Evolutionary conservation across 2,888 invertebrate species (phyloP).

Genomic region (Malthinus flaveolus): DNA sequence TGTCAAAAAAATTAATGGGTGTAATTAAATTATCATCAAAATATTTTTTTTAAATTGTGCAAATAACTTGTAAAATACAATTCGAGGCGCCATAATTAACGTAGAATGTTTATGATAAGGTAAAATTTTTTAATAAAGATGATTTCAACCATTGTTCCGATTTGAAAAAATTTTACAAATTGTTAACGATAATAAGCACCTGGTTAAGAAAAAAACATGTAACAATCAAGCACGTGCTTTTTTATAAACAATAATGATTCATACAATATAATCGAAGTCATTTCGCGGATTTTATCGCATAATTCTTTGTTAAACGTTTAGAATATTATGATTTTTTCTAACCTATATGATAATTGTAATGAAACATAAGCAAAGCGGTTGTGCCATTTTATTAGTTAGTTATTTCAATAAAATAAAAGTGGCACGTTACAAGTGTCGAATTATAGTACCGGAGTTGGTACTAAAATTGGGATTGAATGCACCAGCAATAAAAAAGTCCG

Average conservation of each 20-base stretch:
- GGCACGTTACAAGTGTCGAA: too few species aligned
- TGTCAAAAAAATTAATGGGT: conserved; percentile 9
- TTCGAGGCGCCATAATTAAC: background rate
- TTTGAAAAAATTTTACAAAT: conserved; percentile 5
- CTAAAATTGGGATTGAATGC: too few species aligned
- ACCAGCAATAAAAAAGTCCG: too few species aligned
- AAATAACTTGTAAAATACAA: background rate
- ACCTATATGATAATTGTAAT: too few species aligned
- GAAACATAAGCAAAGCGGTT: too few species aligned
- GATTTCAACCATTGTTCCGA: conserved; percentile 17
- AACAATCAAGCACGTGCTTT: conserved; percentile 23
- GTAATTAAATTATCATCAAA: background rate
- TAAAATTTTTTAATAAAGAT: conserved; percentile 7
- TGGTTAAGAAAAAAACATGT: conserved; percentile 18
- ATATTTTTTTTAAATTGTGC: background rate
- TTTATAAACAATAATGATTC: conserved; percentile 24
- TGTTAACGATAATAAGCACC: conserved; percentile 21
- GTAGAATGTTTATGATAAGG: conserved; percentile 8
- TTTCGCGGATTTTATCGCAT: background rate
- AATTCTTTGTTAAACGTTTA: conserved; percentile 2
- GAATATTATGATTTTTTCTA: background rate
- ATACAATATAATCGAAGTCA: conserved; percentile 4
- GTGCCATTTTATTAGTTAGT: too few species aligned
- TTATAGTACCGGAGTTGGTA: too few species aligned
- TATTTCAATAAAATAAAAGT: too few species aligned